Percentiles rank a stretch among this genome's conserved stretches.
Evolutionary conservation across 2,888 invertebrate genomes (phyloP).

Genomic region (Lithosia quadra): DNA sequence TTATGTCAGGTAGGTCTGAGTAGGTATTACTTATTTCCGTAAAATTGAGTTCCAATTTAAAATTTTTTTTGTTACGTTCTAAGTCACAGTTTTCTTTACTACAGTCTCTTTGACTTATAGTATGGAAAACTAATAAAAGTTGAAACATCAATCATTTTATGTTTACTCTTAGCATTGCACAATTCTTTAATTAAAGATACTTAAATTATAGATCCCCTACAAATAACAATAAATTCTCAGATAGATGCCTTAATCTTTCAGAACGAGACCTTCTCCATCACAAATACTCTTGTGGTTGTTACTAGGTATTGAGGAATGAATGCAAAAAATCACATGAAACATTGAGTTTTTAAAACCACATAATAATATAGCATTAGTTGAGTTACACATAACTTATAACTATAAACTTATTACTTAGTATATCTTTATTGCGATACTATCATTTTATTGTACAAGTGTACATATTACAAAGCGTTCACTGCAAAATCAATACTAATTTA

Average conservation of each 20-base stretch:
- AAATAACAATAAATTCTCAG: neutral
- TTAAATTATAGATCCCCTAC: neutral
- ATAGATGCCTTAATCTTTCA: neutral
- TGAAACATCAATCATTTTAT: neutral
- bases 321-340: too few relatives aligned
- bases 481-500: slow-evolving; percentile 44
- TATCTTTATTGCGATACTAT: neutral
- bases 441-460: neutral
- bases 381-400: neutral
- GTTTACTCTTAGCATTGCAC: neutral
- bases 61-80: too few relatives aligned
- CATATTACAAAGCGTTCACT: slow-evolving; percentile 23
- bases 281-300: neutral
- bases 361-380: neutral
- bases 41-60: neutral
- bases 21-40: neutral
- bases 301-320: neutral
- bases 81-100: too few relatives aligned
- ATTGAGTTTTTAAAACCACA: too few relatives aligned
- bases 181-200: neutral
- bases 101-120: neutral
- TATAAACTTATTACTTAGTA: neutral
- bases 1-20: neutral
- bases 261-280: neutral
- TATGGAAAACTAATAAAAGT: neutral